Evolutionary conservation across 2,797 vertebrate species (phyloP), one percentile per base, ranked within the genome.

Genomic region (Amblyopsis hoosieri): DNA sequence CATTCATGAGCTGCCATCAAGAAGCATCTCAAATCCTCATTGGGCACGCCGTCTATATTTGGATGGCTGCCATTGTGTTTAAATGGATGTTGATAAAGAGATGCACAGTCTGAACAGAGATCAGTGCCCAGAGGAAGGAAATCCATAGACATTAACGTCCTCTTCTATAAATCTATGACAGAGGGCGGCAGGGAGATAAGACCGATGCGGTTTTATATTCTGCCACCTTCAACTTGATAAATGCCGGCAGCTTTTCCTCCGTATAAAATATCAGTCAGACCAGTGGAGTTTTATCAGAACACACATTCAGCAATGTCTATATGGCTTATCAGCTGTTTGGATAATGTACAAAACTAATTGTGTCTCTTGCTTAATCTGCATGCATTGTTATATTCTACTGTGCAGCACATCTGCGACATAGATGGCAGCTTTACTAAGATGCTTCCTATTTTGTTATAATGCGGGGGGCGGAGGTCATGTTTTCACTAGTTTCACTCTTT

Each of bases 191-290:
- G 71, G 23, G 19, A 85, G 85, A 91, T 90, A 85, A 83, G 82
- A 74, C 53, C 63, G 55, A 81, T 72, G 17, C 52, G 79, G 79
- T 72, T 83, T 90, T 88, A 82, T 85, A 87, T 92, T 90, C 76
- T 78, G 62, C 85, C 66, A 66, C 67, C 75, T 69, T 87, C 75
- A 75, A 37, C 63, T 78, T 91, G 85, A 90, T 91, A 75, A 91
- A 87, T 81, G 76, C 50, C 49, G 37, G 59, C 54, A 71, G 58
- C 71, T 78, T 85, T 81, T 84, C 69, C 56, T 75, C 57, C 57
- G 50, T 74, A 72, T 81, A 76, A 89, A 80, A 88, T 83, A 74
- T 76, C 45, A 62, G 64, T 67, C 73, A 58, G 69, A 79, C 74
- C 72, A 65, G 57, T 71, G 57, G 70, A 72, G 54, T 81, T 84